Evolutionary conservation across 2,888 invertebrate species (phyloP).

Genomic region (Lagria hirta): DNA sequence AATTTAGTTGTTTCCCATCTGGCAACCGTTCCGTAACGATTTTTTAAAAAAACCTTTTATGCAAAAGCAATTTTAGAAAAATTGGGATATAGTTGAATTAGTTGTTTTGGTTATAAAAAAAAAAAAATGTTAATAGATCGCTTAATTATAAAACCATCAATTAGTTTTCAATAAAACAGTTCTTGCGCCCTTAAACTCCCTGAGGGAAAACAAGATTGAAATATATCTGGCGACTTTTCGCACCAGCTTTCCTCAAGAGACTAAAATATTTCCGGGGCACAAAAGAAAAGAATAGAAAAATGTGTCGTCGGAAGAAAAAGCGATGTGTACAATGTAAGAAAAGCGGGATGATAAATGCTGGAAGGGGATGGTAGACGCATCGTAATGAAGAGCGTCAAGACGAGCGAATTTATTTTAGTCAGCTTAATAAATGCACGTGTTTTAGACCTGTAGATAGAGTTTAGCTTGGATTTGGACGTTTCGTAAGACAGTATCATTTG

Average conservation of each 20-base stretch:
- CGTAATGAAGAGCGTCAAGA: conserved; percentile 46
- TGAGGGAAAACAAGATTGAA: conserved; percentile 30
- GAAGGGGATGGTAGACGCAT: conserved; percentile 42
- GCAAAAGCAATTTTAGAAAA: no score
- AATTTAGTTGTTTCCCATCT: no score
- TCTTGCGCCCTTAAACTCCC: conserved; percentile 26
- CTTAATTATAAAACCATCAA: conserved; percentile 32
- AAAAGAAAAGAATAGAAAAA: conserved; percentile 45
- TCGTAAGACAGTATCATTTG: no score
- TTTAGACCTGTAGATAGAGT: conserved; percentile 28
- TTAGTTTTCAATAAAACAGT: conserved; percentile 30
- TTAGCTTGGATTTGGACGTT: conserved; percentile 6
- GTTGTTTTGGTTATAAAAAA: no score
- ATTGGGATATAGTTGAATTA: no score
- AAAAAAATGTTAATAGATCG: no score
- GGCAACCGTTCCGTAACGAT: no score
- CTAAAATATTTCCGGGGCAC: conserved; percentile 42
- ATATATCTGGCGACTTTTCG: conserved; percentile 34
- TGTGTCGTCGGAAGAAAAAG: conserved; percentile 46
- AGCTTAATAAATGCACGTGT: conserved; percentile 44
- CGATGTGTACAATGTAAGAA: conserved; percentile 47
- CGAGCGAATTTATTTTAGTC: conserved; percentile 43
- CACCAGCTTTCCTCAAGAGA: conserved; percentile 38
- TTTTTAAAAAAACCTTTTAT: no score
- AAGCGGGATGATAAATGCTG: conserved; percentile 45